phyloP scores from a whole-genome alignment of 37 sponge, comb jelly and placozoan species.

The Halichondria panicea region DNA sequence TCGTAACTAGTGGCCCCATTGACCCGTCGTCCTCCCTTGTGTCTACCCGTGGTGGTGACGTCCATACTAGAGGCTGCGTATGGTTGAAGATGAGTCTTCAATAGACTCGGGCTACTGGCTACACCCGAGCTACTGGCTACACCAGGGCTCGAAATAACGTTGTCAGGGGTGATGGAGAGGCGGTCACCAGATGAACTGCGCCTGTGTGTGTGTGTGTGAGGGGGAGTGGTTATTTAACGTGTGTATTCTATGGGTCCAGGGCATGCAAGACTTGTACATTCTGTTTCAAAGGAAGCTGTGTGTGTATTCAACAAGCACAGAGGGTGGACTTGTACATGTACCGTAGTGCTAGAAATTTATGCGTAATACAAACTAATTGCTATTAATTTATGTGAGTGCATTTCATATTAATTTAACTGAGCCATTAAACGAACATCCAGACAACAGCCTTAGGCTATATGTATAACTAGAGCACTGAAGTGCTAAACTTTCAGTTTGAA shows the following conservation, averaged over 20 bases:
- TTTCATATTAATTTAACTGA: too few species aligned
- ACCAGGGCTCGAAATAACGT: slow-evolving; percentile 40
- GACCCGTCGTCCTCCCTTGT: neutral
- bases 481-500: too few species aligned
- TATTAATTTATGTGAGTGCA: too few species aligned
- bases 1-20: slow-evolving; percentile 22
- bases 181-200: slow-evolving; percentile 66
- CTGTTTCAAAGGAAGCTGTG: neutral
- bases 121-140: slow-evolving; percentile 4
- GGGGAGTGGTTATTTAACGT: neutral
- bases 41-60: neutral
- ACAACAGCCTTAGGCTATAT: too few species aligned
- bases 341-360: too few species aligned
- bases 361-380: too few species aligned
- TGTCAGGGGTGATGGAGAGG: slow-evolving; percentile 53
- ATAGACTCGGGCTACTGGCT: neutral
- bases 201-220: slow-evolving; percentile 7
- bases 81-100: neutral
- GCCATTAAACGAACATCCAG: too few species aligned
- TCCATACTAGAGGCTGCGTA: slow-evolving; percentile 12
- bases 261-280: neutral
- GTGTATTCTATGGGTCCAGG: neutral
- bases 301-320: neutral
- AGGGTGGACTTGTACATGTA: too few species aligned
- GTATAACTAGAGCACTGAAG: too few species aligned